Evolutionary conservation across 2,113 vertebrate genomes (phyloP).

Genomic region (Ptyas mucosa): DNA sequence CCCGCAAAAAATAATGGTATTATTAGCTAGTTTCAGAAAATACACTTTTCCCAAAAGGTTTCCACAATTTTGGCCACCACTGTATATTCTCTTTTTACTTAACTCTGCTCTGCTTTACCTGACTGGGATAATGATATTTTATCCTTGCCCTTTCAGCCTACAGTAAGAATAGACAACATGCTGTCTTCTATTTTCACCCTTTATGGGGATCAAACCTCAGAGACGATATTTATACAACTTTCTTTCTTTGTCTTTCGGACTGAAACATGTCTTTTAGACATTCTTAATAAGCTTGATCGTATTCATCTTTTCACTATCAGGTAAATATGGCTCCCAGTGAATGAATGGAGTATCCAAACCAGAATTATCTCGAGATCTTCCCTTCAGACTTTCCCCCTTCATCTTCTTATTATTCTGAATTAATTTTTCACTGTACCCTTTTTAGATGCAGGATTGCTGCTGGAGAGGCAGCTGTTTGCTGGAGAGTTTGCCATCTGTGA

Average conservation of each 20-base stretch:
- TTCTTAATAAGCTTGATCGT: not conserved
- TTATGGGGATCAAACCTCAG: not conserved
- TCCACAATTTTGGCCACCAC: no score
- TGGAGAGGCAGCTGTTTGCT: slow-evolving; percentile 29
- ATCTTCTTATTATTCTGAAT: not conserved
- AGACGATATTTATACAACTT: not conserved
- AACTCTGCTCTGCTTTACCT: not conserved
- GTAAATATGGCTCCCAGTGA: not conserved
- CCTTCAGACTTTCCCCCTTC: not conserved
- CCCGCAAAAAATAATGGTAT: no score
- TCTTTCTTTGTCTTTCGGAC: not conserved
- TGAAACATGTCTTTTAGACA: not conserved
- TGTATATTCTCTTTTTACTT: not conserved
- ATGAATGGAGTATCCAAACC: not conserved
- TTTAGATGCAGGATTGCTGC: not conserved
- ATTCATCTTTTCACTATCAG: not conserved
- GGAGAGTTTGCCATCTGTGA: slow-evolving; percentile 8
- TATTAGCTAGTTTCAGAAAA: no score
- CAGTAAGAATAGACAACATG: not conserved
- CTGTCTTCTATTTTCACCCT: not conserved
- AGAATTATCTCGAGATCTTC: not conserved
- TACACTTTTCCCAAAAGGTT: no score
- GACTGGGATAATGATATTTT: not conserved
- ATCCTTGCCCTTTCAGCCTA: not conserved
- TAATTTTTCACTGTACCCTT: not conserved